Evolutionary conservation across 2,113 vertebrate genomes (phyloP), one percentile per base, ranked within the genome.

Genomic region (Oncorhynchus kisutch): DNA sequence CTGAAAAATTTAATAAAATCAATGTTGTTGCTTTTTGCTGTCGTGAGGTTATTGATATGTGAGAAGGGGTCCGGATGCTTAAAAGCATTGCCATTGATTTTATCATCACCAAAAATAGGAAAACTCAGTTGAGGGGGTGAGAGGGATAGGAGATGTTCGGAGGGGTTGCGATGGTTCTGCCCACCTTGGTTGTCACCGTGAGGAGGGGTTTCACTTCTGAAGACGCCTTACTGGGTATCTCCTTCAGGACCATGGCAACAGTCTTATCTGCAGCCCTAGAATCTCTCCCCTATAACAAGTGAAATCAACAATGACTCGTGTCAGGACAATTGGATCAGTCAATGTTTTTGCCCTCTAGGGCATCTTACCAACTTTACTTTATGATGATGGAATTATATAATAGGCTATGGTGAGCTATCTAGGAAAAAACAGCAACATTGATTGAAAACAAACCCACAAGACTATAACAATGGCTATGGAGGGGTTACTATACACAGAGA

Each of bases 221-320:
- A 91, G 97, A 97, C 95, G 97, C 95, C 95, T 98, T 96, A 95
- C 96, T 99, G 92, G 97, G 97, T 93, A 98, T 96, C 97, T 99
- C 97, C 97, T 99, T 99, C 97, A 99, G 97, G 95, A 98, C 97
- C 97, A 99, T 99, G 95, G 97, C 96, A 95, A 98, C 97, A 95
- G 96, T 95, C 95, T 97, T 99, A 99, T 99, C 97, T 95, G 96
- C 96, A 91, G 96, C 96, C 96, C 97, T 99, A 98, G 97, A 95
- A 95, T 97, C 96, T 99, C 97, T 99, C 86, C 96, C 97, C 97
- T 99, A 99, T 91, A 99, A 99, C 96, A 99, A 18, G 96, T 92
- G 95, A 98, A 94, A 99, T 95, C 96, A 97, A 99, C 97, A 99
- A 98, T 87, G 96, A 94, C 94, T 95, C 91, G 91, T 85, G 94